Evolutionary conservation across 2,888 invertebrate species (phyloP).

Genomic region (Pyrrhia umbra): DNA sequence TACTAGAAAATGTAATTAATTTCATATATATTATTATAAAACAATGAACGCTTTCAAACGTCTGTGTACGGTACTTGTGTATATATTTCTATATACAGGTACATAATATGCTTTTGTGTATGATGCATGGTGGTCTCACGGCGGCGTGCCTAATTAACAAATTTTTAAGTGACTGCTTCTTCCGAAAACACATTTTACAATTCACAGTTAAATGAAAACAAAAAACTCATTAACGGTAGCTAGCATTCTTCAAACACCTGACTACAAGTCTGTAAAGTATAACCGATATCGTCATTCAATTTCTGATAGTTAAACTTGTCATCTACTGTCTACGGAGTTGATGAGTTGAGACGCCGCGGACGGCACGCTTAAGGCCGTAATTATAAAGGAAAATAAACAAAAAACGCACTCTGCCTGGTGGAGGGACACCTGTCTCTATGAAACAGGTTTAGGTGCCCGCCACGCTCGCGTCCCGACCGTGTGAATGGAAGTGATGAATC

Average conservation of each 20-base stretch:
- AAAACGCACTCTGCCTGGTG: slow-evolving; percentile 66
- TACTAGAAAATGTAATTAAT: slow-evolving; percentile 81
- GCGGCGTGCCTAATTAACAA: slow-evolving; percentile 30
- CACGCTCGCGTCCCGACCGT: slow-evolving; percentile 72
- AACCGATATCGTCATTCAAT: slow-evolving; percentile 59
- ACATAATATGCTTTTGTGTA: slow-evolving; percentile 28
- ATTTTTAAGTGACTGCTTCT: slow-evolving; percentile 10
- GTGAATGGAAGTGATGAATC: slow-evolving; percentile 83
- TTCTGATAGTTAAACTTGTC: slow-evolving; percentile 63
- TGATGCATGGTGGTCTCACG: slow-evolving; percentile 24
- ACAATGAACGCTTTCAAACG: slow-evolving; percentile 68
- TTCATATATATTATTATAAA: slow-evolving; percentile 70
- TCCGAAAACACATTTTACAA: slow-evolving; percentile 18
- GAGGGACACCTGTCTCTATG: slow-evolving; percentile 82
- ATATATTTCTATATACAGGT: slow-evolving; percentile 19
- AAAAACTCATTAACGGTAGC: slow-evolving; percentile 46
- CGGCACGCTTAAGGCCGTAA: slow-evolving; percentile 71
- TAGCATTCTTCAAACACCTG: slow-evolving; percentile 31
- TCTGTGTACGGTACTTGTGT: slow-evolving; percentile 46
- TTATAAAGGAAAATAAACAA: slow-evolving; percentile 70
- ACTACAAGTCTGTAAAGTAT: slow-evolving; percentile 34
- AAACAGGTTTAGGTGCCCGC: slow-evolving; percentile 79
- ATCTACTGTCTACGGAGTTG: slow-evolving; percentile 37
- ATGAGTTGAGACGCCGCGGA: slow-evolving; percentile 47
- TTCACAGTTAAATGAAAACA: slow-evolving; percentile 18